Evolutionary conservation across 2,113 vertebrate species (phyloP), one percentile per base, ranked within the genome.

Genomic region (Tichodroma muraria): DNA sequence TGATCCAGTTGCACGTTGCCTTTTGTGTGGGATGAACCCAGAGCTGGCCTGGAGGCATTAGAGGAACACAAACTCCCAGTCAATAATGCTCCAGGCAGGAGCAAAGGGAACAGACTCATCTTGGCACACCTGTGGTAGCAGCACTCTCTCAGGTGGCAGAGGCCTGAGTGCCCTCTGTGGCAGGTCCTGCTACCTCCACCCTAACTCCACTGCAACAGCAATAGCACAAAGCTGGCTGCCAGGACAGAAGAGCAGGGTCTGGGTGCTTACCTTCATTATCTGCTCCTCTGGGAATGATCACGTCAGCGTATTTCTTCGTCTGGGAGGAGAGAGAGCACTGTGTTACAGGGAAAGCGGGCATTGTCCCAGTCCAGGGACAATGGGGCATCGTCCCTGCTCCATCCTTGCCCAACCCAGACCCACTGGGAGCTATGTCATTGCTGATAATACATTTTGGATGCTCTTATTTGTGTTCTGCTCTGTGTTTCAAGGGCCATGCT

Each of bases 291-390:
- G 99, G 99, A 97, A 99, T 99, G 94, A 99, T 99, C 94, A 99
- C 99, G 0, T 99, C 99, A 12, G 99, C 99, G 7, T 99, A 99
- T 89, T 99, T 99, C 98, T 99, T 99, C n/a, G 99, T 99, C 99
- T 99, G 92, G 20, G 33, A 92, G 60, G 85, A 96, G 92, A 94
- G 76, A 65, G 35, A 80, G 49, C 72, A 54, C 42, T 6, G 40
- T 1, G 38, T 97, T 95, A 96, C 4, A 6, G 44, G 13, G 27
- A 42, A 80, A n/a, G n/a, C n/a, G n/a, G n/a, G n/a, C n/a, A n/a
- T n/a, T n/a, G n/a, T n/a, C n/a, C n/a, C n/a, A n/a, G n/a, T n/a
- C n/a, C n/a, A n/a, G n/a, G n/a, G n/a, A n/a, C n/a, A n/a, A n/a
- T n/a, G 37, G n/a, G 13, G 42, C 37, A 49, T 5, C 42, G 24